Conservation (phyloP, 1,140 invertebrate species). For the Drosophila suzukii region DNA sequence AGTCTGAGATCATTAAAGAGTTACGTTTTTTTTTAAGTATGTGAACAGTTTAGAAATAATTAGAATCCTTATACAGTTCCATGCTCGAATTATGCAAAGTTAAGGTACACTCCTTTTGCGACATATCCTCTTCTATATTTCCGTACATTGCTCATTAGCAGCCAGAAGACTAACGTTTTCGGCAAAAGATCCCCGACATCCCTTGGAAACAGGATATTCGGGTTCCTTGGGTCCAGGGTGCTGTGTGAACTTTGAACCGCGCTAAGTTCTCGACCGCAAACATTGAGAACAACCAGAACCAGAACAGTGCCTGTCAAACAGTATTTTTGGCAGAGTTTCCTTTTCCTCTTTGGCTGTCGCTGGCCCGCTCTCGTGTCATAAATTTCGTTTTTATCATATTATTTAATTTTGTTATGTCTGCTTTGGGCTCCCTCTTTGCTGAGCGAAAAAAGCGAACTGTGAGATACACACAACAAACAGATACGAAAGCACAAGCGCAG, state of each 20-base stretch:
- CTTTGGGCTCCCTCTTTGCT: conserved; percentile 41
- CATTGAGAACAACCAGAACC: conserved; percentile 26
- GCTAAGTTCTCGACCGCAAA: conserved; percentile 35
- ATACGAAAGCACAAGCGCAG: conserved; percentile 14
- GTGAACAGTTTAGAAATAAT: neutral
- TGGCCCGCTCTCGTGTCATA: conserved; percentile 67
- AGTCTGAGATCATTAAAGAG: neutral
- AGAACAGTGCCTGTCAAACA: conserved; percentile 35
- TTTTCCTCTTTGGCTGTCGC: conserved; percentile 20
- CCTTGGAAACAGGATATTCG: conserved; percentile 64
- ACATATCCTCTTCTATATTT: conserved; percentile 16
- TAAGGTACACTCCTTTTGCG: too few relatives aligned
- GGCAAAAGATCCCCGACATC: neutral
- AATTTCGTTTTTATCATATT: conserved; percentile 83
- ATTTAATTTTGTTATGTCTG: conserved; percentile 72
- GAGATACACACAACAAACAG: conserved; percentile 49
- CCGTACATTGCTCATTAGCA: conserved; percentile 13
- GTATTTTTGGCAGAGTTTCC: conserved; percentile 34
- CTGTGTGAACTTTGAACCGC: conserved; percentile 59
- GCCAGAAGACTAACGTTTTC: neutral
- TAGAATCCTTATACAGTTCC: neutral
- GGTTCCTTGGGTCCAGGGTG: conserved; percentile 33
- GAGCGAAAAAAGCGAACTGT: conserved; percentile 30
- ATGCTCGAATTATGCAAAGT: neutral
- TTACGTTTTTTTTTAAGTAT: too few relatives aligned